phyloP scores from a whole-genome alignment of 35 echinoderm and acorn worm species.

The Apostichopus japonicus region DNA sequence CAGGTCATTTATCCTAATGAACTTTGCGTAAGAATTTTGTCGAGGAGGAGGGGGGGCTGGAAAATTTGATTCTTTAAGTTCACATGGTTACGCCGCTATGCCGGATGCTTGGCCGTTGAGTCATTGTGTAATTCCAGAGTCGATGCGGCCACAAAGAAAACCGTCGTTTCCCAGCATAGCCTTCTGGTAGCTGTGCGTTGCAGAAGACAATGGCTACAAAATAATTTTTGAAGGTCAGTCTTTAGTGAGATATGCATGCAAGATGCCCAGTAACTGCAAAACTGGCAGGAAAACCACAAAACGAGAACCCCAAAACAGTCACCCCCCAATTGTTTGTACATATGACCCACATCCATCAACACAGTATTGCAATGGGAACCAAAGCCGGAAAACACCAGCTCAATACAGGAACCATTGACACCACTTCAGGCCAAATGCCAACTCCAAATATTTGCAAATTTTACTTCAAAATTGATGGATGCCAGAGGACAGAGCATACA shows the following conservation, averaged over 20 bases:
- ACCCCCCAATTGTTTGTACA: slow-evolving; percentile 21
- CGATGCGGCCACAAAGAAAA: too few species aligned
- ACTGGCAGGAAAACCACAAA: slow-evolving; percentile 39
- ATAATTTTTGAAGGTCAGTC: too few species aligned
- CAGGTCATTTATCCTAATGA: too few species aligned
- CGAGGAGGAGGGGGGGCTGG: too few species aligned
- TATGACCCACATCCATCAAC: slow-evolving; percentile 15
- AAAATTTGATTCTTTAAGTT: too few species aligned
- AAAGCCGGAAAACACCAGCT: neutral
- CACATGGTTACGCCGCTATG: too few species aligned
- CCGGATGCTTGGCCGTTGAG: too few species aligned
- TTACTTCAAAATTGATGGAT: slow-evolving; percentile 18
- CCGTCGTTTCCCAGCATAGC: too few species aligned
- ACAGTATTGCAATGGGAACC: neutral
- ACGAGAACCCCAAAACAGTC: neutral
- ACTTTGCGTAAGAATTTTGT: too few species aligned
- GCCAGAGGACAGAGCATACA: neutral
- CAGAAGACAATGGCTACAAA: too few species aligned
- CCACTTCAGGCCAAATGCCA: slow-evolving; percentile 40
- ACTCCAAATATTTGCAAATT: slow-evolving; percentile 57
- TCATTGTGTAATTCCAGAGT: too few species aligned
- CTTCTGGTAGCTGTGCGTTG: too few species aligned
- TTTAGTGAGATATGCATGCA: neutral
- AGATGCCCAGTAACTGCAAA: neutral
- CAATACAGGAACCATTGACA: slow-evolving; percentile 42